Conservation (phyloP, 2,113 vertebrate species). For the Axis porcinus region DNA sequence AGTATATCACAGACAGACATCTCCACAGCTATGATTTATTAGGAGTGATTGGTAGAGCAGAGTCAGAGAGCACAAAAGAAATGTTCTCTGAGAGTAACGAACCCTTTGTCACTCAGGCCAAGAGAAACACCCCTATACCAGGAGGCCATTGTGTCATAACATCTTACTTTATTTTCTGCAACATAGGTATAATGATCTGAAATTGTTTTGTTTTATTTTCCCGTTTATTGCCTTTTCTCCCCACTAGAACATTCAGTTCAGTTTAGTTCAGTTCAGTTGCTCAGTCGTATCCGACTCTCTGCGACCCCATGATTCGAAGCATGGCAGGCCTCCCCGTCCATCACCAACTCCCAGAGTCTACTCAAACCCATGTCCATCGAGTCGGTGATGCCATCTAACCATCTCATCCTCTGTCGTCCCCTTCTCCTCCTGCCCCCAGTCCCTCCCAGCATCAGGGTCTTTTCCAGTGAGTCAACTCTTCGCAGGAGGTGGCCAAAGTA, state of each 20-base stretch:
- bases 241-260: background rate
- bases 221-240: background rate
- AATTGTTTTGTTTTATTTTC: background rate
- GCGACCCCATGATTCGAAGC: too few relatives aligned
- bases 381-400: too few relatives aligned
- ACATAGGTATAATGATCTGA: background rate
- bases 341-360: too few relatives aligned
- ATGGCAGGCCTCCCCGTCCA: too few relatives aligned
- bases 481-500: too few relatives aligned
- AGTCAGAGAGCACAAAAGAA: background rate
- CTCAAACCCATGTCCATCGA: too few relatives aligned
- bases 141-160: background rate
- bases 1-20: background rate
- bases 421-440: too few relatives aligned
- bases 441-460: too few relatives aligned
- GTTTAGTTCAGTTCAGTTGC: too few relatives aligned
- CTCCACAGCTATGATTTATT: background rate
- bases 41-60: background rate
- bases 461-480: too few relatives aligned
- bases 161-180: background rate
- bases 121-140: background rate
- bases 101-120: background rate
- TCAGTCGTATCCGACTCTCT: too few relatives aligned
- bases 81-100: background rate
- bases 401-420: too few relatives aligned